A percentile compares a stretch with the other conserved stretches of the same genome.
Evolutionary conservation across 1,140 invertebrate species (phyloP).

Genomic region (Drosophila pandora): DNA sequence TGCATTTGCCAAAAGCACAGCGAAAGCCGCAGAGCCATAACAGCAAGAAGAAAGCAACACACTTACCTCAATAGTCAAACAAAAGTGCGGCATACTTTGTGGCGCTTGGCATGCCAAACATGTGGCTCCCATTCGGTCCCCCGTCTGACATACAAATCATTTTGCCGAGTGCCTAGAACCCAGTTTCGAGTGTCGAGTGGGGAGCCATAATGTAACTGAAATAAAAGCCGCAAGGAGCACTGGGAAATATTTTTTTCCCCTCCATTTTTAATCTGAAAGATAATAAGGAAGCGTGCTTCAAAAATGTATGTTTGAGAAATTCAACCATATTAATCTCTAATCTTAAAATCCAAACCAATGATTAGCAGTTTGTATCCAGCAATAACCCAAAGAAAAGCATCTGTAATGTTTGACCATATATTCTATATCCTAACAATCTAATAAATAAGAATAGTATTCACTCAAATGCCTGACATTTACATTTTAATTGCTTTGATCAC

Average conservation of each 20-base stretch:
- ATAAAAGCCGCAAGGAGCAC: conserved; percentile 20
- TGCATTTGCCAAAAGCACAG: conserved; percentile 75
- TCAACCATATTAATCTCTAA: too few species aligned
- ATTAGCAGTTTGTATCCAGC: too few species aligned
- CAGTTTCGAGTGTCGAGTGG: conserved; percentile 9
- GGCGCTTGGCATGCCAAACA: conserved; percentile 64
- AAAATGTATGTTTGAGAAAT: background rate
- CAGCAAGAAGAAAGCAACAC: conserved; percentile 63
- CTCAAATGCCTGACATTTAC: conserved; percentile 38
- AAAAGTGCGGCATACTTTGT: conserved; percentile 75
- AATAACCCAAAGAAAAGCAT: too few species aligned
- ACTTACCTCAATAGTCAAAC: conserved; percentile 77
- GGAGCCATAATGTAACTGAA: conserved; percentile 52
- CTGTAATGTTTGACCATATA: too few species aligned
- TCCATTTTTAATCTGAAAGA: background rate
- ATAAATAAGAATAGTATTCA: too few species aligned
- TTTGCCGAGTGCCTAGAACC: conserved; percentile 53
- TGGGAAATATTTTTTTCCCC: background rate
- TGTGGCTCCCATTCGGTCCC: conserved; percentile 51
- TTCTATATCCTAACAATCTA: background rate
- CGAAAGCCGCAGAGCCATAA: conserved; percentile 25
- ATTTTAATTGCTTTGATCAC: conserved; percentile 61
- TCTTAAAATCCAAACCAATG: too few species aligned
- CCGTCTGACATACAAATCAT: conserved; percentile 77
- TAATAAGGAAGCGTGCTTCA: background rate